Conservation (phyloP, 2,797 vertebrate species). For the Salarias fasciatus region DNA sequence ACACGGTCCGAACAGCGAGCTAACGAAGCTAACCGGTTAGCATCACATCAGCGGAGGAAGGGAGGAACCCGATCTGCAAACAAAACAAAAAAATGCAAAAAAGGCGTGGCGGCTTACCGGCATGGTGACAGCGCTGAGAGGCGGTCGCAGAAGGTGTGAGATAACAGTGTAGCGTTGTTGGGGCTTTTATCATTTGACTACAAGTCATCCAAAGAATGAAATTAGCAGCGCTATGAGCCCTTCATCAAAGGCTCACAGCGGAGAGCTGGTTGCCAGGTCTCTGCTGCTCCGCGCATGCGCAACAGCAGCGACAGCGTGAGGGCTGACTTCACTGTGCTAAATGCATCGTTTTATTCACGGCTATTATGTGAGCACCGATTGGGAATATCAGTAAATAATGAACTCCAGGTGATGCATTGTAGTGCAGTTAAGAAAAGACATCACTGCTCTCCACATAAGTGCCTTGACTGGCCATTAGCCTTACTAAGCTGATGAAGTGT, state of each 20-base stretch:
- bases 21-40: slow-evolving; percentile 72
- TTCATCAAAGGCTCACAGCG: slow-evolving; percentile 35
- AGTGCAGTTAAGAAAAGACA: too few species aligned
- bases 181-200: slow-evolving; percentile 12
- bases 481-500: too few species aligned
- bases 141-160: neutral
- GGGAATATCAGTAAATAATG: too few species aligned
- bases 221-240: slow-evolving; percentile 39
- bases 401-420: too few species aligned
- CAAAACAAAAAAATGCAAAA: slow-evolving; percentile 37
- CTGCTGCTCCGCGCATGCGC: slow-evolving; percentile 63
- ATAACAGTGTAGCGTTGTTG: neutral
- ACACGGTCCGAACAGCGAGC: slow-evolving; percentile 8
- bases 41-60: slow-evolving; percentile 70
- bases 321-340: too few species aligned
- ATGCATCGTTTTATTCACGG: too few species aligned
- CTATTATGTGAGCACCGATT: too few species aligned
- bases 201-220: slow-evolving; percentile 39
- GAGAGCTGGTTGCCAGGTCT: slow-evolving; percentile 44
- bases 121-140: slow-evolving; percentile 57
- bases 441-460: too few species aligned
- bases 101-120: slow-evolving; percentile 74
- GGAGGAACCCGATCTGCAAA: slow-evolving; percentile 66
- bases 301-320: accelerated
- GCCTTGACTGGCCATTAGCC: too few species aligned